A percentile compares a stretch with the other conserved stretches of the same genome.
These are phyloP conservation scores for Heliconius hortense DNA, from an alignment of 2,888 invertebrate genomes.

Conservation along the genomic window DNA sequence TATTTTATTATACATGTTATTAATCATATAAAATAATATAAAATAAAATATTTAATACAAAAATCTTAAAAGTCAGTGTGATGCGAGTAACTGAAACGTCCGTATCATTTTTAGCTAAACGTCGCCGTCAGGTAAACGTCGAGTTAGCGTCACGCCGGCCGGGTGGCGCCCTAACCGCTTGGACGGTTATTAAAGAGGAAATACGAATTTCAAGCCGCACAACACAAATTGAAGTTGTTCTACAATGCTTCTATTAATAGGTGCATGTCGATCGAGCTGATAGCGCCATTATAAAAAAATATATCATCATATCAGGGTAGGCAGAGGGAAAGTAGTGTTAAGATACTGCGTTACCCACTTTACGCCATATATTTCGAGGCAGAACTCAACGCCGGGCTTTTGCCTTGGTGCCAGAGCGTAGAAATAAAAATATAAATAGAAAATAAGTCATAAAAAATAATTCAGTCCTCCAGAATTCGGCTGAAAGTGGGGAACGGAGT, in stretches of 20 bases:
- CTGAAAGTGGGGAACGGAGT: no score
- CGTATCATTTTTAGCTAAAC: constrained; percentile 63
- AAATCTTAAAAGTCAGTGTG: constrained; percentile 18
- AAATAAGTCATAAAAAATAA: no score
- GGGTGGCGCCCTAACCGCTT: constrained; percentile 44
- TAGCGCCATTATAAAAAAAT: background rate
- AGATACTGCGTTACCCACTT: no score
- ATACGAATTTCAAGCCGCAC: constrained; percentile 53
- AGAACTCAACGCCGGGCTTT: no score
- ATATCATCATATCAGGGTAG: no score
- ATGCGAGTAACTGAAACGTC: constrained; percentile 45
- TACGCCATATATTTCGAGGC: no score
- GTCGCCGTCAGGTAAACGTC: constrained; percentile 61
- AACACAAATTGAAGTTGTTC: constrained; percentile 50
- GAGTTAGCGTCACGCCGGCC: constrained; percentile 65
- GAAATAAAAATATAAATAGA: no score
- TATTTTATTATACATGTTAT: no score
- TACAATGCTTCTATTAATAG: constrained; percentile 49
- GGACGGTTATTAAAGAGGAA: constrained; percentile 72
- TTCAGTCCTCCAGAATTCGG: no score
- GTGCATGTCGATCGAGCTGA: constrained; percentile 21
- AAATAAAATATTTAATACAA: background rate
- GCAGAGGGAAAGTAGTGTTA: no score
- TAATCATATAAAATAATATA: background rate
- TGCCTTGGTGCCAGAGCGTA: no score